Percentiles rank a stretch among this genome's conserved stretches.
Conservation (phyloP, 2,888 invertebrate species). For the Tubiluchus corallicola region DNA sequence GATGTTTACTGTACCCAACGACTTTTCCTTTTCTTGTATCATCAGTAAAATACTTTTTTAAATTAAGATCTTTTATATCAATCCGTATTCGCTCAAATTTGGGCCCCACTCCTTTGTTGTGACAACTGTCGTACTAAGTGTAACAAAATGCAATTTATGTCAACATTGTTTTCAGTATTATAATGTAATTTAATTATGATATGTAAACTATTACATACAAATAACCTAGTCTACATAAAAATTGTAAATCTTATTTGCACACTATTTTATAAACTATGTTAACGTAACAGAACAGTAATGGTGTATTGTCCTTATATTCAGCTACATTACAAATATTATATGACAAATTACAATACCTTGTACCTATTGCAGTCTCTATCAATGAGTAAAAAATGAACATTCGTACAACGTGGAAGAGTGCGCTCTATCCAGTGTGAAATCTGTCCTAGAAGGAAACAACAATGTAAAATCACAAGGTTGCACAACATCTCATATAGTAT, state of each 20-base stretch:
- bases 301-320: too few species aligned
- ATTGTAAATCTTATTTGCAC: slow-evolving; percentile 6
- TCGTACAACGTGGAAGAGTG: slow-evolving; percentile 34
- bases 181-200: slow-evolving; percentile 4
- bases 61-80: slow-evolving; percentile 55
- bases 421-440: slow-evolving; percentile 55
- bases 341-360: too few species aligned
- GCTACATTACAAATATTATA: too few species aligned
- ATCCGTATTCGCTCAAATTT: slow-evolving; percentile 46
- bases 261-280: not conserved
- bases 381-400: slow-evolving; percentile 45
- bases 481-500: too few species aligned
- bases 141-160: too few species aligned
- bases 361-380: slow-evolving; percentile 64
- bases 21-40: slow-evolving; percentile 16
- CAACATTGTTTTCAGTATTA: slow-evolving; percentile 37
- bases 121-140: slow-evolving; percentile 27
- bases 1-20: slow-evolving; percentile 62
- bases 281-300: too few species aligned
- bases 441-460: slow-evolving; percentile 39
- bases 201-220: not conserved
- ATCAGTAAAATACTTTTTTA: slow-evolving; percentile 32
- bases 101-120: slow-evolving; percentile 23
- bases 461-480: too few species aligned
- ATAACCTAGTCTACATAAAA: not conserved